Percentiles rank a stretch among this genome's conserved stretches.
Conservation (phyloP, 2,797 vertebrate species). For the Enteromius argenteus region DNA sequence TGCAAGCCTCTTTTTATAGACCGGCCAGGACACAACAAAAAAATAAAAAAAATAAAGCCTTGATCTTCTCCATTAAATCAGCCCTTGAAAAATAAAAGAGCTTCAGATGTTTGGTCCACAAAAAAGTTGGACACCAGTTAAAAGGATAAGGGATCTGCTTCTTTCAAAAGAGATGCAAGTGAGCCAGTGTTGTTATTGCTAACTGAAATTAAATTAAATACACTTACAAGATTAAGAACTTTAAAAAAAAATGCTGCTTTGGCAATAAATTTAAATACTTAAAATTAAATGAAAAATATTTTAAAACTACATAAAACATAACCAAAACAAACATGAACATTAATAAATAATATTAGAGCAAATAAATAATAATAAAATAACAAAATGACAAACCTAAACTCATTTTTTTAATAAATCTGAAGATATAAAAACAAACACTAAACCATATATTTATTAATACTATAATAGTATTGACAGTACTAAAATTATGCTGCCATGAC, state of each 20-base stretch:
- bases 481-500: neutral
- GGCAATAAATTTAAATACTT: neutral
- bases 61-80: constrained; percentile 26
- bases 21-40: neutral
- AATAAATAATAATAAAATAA: neutral
- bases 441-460: neutral
- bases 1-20: constrained; percentile 50
- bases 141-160: neutral
- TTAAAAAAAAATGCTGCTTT: neutral
- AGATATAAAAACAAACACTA: neutral
- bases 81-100: constrained; percentile 63
- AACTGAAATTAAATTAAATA: neutral
- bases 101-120: constrained; percentile 25
- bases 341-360: too few species aligned
- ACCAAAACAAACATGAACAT: too few species aligned
- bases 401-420: neutral
- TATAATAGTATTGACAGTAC: neutral
- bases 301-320: too few species aligned
- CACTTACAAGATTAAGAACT: neutral
- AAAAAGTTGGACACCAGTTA: constrained; percentile 5
- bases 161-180: neutral
- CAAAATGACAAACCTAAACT: neutral
- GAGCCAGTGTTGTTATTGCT: constrained; percentile 4
- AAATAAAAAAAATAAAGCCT: neutral
- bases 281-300: neutral